Evolutionary conservation across 2,113 vertebrate species (phyloP), one percentile per base, ranked within the genome.

Genomic region (Dermatemys mawii): DNA sequence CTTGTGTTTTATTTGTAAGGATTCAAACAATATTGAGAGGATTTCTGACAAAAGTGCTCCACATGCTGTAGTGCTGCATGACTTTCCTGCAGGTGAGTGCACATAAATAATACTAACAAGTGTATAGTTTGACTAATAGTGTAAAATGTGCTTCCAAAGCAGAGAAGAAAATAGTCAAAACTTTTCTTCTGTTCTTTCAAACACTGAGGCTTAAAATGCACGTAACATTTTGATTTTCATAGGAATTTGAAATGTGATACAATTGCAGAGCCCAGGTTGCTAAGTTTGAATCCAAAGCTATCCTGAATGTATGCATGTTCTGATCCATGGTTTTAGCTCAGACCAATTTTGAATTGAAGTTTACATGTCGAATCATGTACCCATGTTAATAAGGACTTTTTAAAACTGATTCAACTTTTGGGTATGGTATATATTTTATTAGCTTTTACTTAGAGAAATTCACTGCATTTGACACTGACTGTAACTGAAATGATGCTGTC

Each of bases 1-100:
- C 27, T 83, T 94, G 29, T 9, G 73, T 11, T 92, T 55, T 51
- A n/a, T n/a, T 97, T 93, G 78, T 85, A 93, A 98, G 98, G 98
- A 97, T 85, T 92, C 97, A 63, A 92, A 96, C 86, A 85, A 82
- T 11, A 13, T 92, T 84, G 94, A 87, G 94, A 98, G 96, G 83
- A 83, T 95, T 88, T 91, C 86, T 94, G 97, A 98, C 76, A 79
- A 92, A 53, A 90, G 83, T 92, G 96, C 82, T 53, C 96, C 99
- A n/a, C 98, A 98, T 76, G 99, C 99, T 83, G 88, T 99, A 85
- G 99, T 98, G 44, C 87, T 99, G 86, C 98, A 99, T 96, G 99
- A 99, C 97, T 99, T 99, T 92, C 92, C 53, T 94, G 97, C 99
- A 98, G 99, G 99, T 99, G 96, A 97, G 97, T 88, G 89, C 60